These are phyloP conservation scores for Meloe dianella DNA, from an alignment of 2,888 invertebrate species.

Conservation along the genomic window DNA sequence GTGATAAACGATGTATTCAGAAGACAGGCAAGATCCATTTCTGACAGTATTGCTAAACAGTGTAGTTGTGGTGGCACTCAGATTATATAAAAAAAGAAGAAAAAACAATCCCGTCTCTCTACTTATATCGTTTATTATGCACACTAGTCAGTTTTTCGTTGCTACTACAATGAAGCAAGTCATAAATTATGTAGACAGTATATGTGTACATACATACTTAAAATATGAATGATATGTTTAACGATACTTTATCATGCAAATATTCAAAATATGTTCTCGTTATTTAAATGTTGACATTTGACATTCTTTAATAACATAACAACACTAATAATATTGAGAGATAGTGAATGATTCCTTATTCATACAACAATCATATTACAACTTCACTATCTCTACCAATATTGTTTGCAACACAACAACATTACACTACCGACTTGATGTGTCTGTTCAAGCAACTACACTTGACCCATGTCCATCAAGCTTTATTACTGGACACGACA, in stretches of 20 bases:
- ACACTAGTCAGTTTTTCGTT: background rate
- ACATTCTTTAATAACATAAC: conserved; percentile 4
- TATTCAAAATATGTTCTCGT: conserved; percentile 19
- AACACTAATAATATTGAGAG: background rate
- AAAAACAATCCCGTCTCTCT: background rate
- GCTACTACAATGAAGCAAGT: background rate
- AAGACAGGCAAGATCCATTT: conserved; percentile 2
- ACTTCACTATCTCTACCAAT: background rate
- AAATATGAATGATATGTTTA: conserved; percentile 23
- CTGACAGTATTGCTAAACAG: background rate
- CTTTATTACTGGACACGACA: conserved; percentile 53
- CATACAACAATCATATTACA: background rate
- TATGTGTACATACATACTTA: background rate
- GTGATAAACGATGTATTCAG: conserved; percentile 6
- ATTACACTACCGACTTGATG: conserved; percentile 15
- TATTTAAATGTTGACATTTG: conserved; percentile 5
- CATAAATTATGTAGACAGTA: conserved; percentile 6
- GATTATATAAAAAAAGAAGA: background rate
- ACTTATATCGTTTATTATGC: conserved; percentile 3
- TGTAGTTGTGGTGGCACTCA: background rate
- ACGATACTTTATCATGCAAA: conserved; percentile 24
- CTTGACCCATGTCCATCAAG: conserved; percentile 51
- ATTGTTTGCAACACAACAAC: background rate
- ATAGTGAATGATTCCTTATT: background rate
- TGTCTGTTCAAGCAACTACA: conserved; percentile 32